Base-by-base conservation (phyloP, 2,888 invertebrate species). In the Limnephilus rhombicus region DNA sequence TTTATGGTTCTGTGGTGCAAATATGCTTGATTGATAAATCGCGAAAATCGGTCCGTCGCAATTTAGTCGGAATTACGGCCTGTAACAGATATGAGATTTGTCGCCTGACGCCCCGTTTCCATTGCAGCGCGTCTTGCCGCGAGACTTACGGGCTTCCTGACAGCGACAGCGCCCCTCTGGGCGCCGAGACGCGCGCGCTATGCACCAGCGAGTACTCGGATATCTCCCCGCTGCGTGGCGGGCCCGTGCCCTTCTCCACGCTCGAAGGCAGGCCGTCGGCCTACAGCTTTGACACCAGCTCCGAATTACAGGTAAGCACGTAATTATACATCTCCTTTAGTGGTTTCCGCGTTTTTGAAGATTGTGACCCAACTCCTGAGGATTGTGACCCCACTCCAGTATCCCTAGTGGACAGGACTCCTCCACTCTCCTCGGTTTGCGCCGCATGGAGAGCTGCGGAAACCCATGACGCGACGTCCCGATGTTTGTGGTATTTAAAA, bases 121-220 rank as follows among this genome's bases (percentile, higher is more conserved):
- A 29, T 94, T 95, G 41, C 95, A 98, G 99, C 95, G 98, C 98
- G 13, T 98, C 98, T 0, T 99, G 99, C 95, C 97, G 98, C 68
- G 98, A 98, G 93, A 99, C 98, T 0, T 99, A 99, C 95, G 97
- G 97, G 0, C 95, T 99, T 87, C 98, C 98, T 2, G 99, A 99
- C 94, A 97, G 97, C 49, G 81, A 81, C 15, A 96, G 97, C 15
- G 97, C 97, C 0, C 97, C 98, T 91, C 96, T 97, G 5, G 98
- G 98, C 0, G 98, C 98, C 49, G 99, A 99, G 95, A 98, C 99
- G 0, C 97, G 98, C 93, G 99, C 99, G 0, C 97, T 99, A n/a
- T 99, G 99, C 95, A 99, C 98, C n/a, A 98, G 99, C 93, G 99
- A 99, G 95, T 99, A 98, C 96, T 99, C 99, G 7, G 99, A 99